Evolutionary conservation across 2,797 vertebrate species (phyloP).

Genomic region (Chromis chromis): DNA sequence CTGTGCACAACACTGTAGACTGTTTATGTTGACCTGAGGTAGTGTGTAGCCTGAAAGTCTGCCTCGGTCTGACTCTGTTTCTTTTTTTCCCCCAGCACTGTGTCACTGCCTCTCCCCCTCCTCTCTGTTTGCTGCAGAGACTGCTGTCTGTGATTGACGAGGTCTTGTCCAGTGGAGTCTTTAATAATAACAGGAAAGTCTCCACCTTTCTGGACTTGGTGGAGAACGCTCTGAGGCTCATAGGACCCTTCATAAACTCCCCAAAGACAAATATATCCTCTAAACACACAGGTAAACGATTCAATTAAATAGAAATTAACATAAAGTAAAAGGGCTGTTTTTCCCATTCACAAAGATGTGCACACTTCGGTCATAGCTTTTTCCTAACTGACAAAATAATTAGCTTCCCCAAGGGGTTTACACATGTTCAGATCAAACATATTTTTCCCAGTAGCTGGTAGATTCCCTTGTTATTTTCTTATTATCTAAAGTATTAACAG

Average conservation of each 20-base stretch:
- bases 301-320: background rate
- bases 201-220: conserved; percentile 69
- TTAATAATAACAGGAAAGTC: conserved; percentile 61
- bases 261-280: conserved; percentile 14
- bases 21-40: conserved; percentile 53
- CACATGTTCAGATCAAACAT: background rate
- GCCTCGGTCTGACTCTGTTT: conserved; percentile 30
- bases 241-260: conserved; percentile 44
- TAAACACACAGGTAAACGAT: conserved; percentile 63
- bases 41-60: conserved; percentile 57
- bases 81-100: conserved; percentile 22
- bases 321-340: background rate
- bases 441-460: background rate
- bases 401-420: background rate
- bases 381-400: background rate
- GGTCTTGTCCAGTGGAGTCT: conserved; percentile 46
- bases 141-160: conserved; percentile 66
- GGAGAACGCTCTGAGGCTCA: conserved; percentile 69
- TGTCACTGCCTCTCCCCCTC: conserved; percentile 17
- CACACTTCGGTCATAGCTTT: background rate
- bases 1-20: conserved; percentile 22
- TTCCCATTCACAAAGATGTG: background rate
- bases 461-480: background rate
- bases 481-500: background rate
- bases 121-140: conserved; percentile 54